These are phyloP conservation scores for Ispidina lecontei DNA, from an alignment of 2,797 vertebrate genomes.

Conservation along the genomic window DNA sequence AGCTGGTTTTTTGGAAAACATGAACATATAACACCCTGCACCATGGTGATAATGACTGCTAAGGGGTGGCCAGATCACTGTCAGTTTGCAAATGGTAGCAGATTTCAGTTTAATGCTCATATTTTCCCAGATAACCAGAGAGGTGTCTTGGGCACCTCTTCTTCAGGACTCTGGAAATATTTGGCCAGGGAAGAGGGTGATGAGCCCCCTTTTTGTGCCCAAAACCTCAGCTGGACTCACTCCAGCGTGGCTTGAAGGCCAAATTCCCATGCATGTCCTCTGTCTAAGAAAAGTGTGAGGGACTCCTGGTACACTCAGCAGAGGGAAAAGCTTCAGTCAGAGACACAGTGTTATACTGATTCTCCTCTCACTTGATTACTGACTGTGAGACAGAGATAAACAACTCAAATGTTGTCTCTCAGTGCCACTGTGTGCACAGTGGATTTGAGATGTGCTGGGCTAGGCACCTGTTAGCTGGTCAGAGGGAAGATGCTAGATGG, in stretches of 20 bases:
- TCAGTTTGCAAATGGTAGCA: neutral
- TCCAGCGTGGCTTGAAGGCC: neutral
- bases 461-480: neutral
- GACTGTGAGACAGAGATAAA: neutral
- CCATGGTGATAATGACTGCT: neutral
- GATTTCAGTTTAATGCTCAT: neutral
- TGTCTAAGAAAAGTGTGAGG: fast-evolving
- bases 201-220: neutral
- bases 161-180: neutral
- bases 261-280: neutral
- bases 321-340: neutral
- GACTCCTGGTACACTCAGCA: neutral
- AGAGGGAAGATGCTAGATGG: neutral
- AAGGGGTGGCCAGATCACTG: neutral
- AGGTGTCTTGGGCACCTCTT: neutral
- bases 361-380: neutral
- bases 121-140: neutral
- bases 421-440: neutral
- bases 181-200: neutral
- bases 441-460: neutral
- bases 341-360: neutral
- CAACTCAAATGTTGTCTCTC: neutral
- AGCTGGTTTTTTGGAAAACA: neutral
- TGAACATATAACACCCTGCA: fast-evolving
- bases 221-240: neutral